Evolutionary conservation across 2,113 vertebrate species (phyloP).

Genomic region (Probosciger aterrimus): DNA sequence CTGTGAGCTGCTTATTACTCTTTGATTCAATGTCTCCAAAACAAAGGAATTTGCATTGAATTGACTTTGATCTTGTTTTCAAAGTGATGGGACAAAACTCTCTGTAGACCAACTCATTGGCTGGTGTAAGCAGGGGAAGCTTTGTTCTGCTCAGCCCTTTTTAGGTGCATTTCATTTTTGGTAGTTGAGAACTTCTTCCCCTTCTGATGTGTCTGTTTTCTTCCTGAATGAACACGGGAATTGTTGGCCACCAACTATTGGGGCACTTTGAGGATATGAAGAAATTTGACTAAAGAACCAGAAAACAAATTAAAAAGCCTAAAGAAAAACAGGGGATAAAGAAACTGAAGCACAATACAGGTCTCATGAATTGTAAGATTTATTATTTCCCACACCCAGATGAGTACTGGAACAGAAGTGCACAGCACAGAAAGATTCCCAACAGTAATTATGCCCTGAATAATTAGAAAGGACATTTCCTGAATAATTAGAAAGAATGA

Average conservation of each 20-base stretch:
- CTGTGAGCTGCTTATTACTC: background rate
- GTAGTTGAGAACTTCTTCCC: background rate
- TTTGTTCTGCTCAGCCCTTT: background rate
- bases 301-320: background rate
- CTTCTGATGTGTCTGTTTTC: background rate
- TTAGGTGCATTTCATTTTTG: background rate
- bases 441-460: background rate
- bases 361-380: background rate
- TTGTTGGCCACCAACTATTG: background rate
- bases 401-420: background rate
- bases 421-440: background rate
- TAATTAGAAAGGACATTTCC: background rate
- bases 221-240: accelerated
- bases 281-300: background rate
- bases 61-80: background rate
- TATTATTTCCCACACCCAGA: constrained; percentile 35
- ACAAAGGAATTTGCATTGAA: background rate
- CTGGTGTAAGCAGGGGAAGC: background rate
- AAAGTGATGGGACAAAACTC: background rate
- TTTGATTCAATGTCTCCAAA: background rate
- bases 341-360: background rate
- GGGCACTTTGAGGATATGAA: background rate
- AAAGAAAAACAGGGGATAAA: background rate
- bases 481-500: background rate
- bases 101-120: background rate